A percentile compares a stretch with the other conserved stretches of the same genome.
These are phyloP conservation scores for Strongylocentrotus purpuratus DNA, from an alignment of 35 echinoderm and acorn worm genomes.

Conservation along the genomic window DNA sequence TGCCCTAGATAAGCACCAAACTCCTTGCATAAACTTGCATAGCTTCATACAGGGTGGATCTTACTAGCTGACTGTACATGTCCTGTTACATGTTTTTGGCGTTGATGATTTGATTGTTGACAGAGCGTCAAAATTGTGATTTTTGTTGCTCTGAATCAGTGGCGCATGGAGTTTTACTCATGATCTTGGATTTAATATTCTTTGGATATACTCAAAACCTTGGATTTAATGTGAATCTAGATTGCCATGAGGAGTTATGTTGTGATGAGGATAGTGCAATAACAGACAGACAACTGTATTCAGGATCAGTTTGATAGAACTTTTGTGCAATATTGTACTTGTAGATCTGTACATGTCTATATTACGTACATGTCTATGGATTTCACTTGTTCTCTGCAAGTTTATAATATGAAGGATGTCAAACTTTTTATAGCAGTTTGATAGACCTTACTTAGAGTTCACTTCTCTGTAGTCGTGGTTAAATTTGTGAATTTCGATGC, in stretches of 20 bases:
- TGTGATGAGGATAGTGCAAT: too few species aligned
- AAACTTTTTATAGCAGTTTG: neutral
- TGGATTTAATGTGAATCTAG: too few species aligned
- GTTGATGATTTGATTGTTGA: neutral
- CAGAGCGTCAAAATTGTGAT: neutral
- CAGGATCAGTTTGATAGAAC: too few species aligned
- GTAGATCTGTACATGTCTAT: neutral
- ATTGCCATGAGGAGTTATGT: too few species aligned
- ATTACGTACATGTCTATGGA: neutral
- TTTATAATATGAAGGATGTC: neutral
- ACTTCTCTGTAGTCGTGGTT: neutral
- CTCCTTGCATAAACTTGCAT: neutral
- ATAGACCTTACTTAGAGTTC: neutral
- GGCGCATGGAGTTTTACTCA: neutral
- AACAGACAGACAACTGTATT: too few species aligned
- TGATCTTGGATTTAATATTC: neutral
- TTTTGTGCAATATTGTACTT: neutral
- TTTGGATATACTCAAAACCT: neutral
- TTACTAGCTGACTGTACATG: neutral
- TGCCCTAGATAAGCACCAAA: neutral
- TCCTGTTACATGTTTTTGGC: neutral
- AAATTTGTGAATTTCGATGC: conserved; percentile 31
- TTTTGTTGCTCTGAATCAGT: neutral
- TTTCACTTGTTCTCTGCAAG: neutral
- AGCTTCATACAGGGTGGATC: neutral